Base-by-base conservation (phyloP, 2,113 vertebrate species). In the Anser cygnoides region DNA sequence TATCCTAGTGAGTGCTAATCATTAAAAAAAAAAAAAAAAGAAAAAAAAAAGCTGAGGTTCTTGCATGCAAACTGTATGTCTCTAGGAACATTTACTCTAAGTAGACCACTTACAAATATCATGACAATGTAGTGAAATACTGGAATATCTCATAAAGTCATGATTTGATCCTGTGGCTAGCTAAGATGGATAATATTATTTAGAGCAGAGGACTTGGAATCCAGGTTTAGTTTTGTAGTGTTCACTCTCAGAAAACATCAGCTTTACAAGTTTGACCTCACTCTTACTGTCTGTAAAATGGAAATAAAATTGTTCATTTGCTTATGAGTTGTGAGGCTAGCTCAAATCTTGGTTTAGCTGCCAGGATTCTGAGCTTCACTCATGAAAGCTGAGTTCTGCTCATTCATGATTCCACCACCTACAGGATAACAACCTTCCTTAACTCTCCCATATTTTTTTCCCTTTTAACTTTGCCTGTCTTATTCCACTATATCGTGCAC, bases 31-130 rank as follows among this genome's bases (percentile, higher is more conserved):
- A 22, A 63, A 11, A 49, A 2, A 9, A 2, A 8, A 20, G 52
- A 41, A 55, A 49, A 12, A 2, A 10, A 26, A 58, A 46, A 55
- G 0, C 2, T n/a, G 9, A 17, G 3, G 3, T 72, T 63, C 23
- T 71, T 71, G 33, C 17, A n/a, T 74, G 4, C 8, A 41, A 52
- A 71, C 4, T 20, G 0, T 21, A 1, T 23, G 13, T 21, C 8
- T 82, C 19, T 49, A 58, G 10, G 33, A 88, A 33, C 4, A 46
- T 17, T 76, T 72, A 31, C 9, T 21, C 4, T 50, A 16, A 84
- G 26, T 58, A 93, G 43, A 54, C 7, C 1, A 57, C 13, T 72
- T 16, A 9, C 33, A 76, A 44, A 52, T 52, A 66, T 29, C 7
- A 22, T 28, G 28, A 21, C 22, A 46, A 10, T 52, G 23, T 21